Evolutionary conservation across 1,140 invertebrate genomes (phyloP), one percentile per base, ranked within the genome.

Genomic region (Drosophila eugracilis): DNA sequence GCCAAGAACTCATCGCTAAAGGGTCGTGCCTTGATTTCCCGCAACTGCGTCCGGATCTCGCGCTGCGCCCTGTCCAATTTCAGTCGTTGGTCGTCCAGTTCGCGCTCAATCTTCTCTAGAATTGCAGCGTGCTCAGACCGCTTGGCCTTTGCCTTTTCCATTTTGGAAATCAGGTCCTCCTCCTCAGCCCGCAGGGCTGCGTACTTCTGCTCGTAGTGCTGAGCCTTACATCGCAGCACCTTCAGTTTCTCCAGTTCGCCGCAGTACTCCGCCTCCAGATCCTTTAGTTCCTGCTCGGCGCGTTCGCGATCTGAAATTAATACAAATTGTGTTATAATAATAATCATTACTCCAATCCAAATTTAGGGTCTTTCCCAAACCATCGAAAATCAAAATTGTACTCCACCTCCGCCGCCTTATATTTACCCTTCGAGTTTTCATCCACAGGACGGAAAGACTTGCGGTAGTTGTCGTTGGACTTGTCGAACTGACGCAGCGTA

Each of bases 401-500:
- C 3, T 2, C 9, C 28, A 30, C 9, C 28, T n/a, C n/a, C n/a
- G n/a, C n/a, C n/a, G n/a, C n/a, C 30, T 32, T 32, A 32, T 12
- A 15, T 55, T 62, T 45, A 85, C 81, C 77, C 30, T 60, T 81
- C 14, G 81, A 58, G 21, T 15, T 57, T 2, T 80, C 54, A 5
- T 85, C 81, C 12, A 14, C 53, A 0, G 55, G 58, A 34, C 66
- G 74, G 3, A 95, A 85, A 74, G 92, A 94, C 34, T 91, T 91
- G 57, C 93, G 94, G 58, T 93, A 95, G 14, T 93, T 93, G 17
- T 93, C 92, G 70, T 95, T 95, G 3, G 94, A 93, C 5, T 92
- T 75, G 63, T 94, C 95, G 0, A 95, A 92, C n/a, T 95, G 89
- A 22, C 93, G 93, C 21, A 96, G 76, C 0, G 95, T 96, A 75